Evolutionary conservation across 2,113 vertebrate genomes (phyloP).

Genomic region (Greenwoodochromis staneri): DNA sequence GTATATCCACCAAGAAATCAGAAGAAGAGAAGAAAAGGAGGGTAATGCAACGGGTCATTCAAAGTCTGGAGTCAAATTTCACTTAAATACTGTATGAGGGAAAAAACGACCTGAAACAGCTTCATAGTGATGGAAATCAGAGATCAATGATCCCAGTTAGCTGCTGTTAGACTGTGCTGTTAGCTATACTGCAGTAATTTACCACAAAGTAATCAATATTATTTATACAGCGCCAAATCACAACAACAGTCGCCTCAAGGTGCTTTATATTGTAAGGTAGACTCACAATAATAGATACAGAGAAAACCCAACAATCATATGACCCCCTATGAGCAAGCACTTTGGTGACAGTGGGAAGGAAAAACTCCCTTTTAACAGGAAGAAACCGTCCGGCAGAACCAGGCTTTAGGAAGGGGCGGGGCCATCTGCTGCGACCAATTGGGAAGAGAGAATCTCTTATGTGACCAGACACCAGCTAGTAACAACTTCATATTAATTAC

Average conservation of each 20-base stretch:
- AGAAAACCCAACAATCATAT: not conserved
- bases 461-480: not conserved
- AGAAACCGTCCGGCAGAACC: not conserved
- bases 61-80: not conserved
- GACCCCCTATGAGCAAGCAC: not conserved
- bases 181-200: not conserved
- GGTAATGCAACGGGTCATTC: not conserved
- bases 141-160: not conserved
- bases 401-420: not conserved
- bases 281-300: not conserved
- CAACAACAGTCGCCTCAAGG: fast-evolving
- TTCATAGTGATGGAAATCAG: not conserved
- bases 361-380: not conserved
- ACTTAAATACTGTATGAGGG: not conserved
- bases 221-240: fast-evolving
- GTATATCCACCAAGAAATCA: not conserved
- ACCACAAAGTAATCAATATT: not conserved
- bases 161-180: not conserved
- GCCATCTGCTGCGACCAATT: fast-evolving
- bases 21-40: not conserved
- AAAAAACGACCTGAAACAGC: fast-evolving
- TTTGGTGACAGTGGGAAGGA: not conserved
- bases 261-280: not conserved
- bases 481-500: fast-evolving
- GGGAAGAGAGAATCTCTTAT: fast-evolving